Evolutionary conservation across 2,888 invertebrate genomes (phyloP), one percentile per base, ranked within the genome.

Genomic region (Tholera decimalis): DNA sequence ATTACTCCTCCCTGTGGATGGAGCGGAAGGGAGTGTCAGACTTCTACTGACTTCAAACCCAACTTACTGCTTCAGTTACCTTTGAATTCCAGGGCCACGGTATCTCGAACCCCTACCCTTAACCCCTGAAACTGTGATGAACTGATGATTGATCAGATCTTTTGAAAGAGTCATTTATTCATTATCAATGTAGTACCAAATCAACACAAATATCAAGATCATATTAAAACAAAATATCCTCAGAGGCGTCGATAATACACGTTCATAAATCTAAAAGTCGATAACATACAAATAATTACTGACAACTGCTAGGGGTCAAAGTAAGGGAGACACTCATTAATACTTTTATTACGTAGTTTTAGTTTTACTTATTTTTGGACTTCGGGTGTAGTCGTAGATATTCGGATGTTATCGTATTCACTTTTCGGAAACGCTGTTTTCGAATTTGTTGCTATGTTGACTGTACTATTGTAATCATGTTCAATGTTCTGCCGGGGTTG

Each of bases 341-440:
- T 68, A 73, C 66, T 70, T 61, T 80, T 68, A 64, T 62, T n/a
- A n/a, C n/a, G 76, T 77, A 75, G 74, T 79, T 78, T 77, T 75
- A 77, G 57, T 18, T 18, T 53, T 53, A 43, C 37, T 51, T 35
- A 28, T 46, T 54, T 50, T 41, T 41, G 11, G 8, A 49, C 18
- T 66, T 73, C 51, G 67, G 51, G 4, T 33, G 41, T 18, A 15
- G 35, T 70, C 57, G 70, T 43, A 20, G 8, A 37, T 1, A 7
- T 24, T 53, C 47, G 35, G 30, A 3, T 9, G 26, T 1, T 41
- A 6, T 47, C 46, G 33, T 35, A 37, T 18, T 18, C 20, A 15
- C 35, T 58, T 22, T 35, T 15, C 11, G 1, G 0, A 13, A 30
- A 20, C 3, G 7, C 1, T 28, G 24, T 26, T n/a, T n/a, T 26